Base-by-base conservation (phyloP, 2,113 vertebrate species). In the Ia io region DNA sequence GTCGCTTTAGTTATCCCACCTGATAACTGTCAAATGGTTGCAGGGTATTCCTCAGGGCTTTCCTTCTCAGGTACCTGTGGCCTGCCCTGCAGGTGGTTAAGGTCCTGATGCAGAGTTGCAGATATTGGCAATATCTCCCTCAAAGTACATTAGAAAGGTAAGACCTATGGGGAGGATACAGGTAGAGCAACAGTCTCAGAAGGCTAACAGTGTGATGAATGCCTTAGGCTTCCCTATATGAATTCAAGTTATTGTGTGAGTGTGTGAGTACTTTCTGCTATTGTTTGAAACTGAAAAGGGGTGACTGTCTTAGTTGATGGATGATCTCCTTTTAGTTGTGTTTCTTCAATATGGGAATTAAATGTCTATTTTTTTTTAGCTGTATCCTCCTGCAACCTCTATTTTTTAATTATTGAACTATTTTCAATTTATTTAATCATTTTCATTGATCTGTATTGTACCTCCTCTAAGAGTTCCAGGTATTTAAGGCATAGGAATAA, bases 381-480 rank as follows among this genome's bases (percentile, higher is more conserved):
- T 37, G 67, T 86, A n/a, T 65, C 17, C 32, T 67, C 30, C 30
- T 44, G 14, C 0, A 77, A 63, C 70, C 9, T 87, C 30, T 76
- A 20, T 80, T 92, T 91, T 96, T 63, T 70, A 44, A 59, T 92
- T 35, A 69, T 59, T 74, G 42, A 92, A 79, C 74, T 90, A 76
- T 86, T 96, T 87, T 37, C 28, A 94, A 67, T 32, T 65, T 79
- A 61, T 42, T 53, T 35, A 37, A 51, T 95, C 93, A 47, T 79
- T 78, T 59, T 61, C 6, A 88, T 77, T 84, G 16, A 28, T 92
- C 42, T 92, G 1, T 70, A 18, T 70, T 74, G 9, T 0, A 22
- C 20, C 12, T n/a, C 84, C 44, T 95, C 18, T 44, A 30, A 88
- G 47, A 63, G 32, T 67, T 13, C 70, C 61, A 30, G 65, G 16